Evolutionary conservation across 1,140 invertebrate species (phyloP).

Genomic region (Himalopsyche phryganea): DNA sequence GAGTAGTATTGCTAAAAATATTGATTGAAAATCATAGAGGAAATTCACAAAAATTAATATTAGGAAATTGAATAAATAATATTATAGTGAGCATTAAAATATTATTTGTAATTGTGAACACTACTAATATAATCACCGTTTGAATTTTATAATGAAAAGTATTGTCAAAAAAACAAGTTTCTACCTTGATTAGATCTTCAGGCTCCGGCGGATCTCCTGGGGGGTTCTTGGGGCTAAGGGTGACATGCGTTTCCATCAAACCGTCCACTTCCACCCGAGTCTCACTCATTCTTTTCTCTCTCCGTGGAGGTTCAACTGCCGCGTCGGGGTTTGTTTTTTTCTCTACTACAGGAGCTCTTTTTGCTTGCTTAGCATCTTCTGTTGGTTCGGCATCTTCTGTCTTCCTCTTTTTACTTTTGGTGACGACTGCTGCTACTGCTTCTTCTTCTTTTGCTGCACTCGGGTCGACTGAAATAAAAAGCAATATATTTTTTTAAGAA

Average conservation of each 20-base stretch:
- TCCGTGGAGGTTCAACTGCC: conserved; percentile 15
- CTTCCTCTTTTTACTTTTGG: conserved; percentile 37
- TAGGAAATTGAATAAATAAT: too few species aligned
- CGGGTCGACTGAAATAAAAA: too few species aligned
- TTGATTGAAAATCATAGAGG: too few species aligned
- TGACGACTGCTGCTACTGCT: background rate
- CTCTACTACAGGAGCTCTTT: conserved; percentile 23
- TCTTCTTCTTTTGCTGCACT: too few species aligned
- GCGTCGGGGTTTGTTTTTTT: too few species aligned
- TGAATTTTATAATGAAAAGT: too few species aligned
- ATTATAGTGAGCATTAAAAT: too few species aligned
- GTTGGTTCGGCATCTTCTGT: background rate
- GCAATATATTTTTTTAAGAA: too few species aligned
- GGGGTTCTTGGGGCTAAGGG: conserved; percentile 71
- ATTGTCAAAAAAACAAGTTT: too few species aligned
- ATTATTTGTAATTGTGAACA: too few species aligned
- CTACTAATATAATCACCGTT: too few species aligned
- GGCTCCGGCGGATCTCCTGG: conserved; percentile 84
- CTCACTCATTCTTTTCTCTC: conserved; percentile 41
- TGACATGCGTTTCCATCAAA: conserved; percentile 69
- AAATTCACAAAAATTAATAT: too few species aligned
- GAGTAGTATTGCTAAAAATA: background rate
- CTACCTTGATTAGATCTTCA: conserved; percentile 79
- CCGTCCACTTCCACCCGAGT: conserved; percentile 61
- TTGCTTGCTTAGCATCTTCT: background rate